Percentiles rank a stretch among this genome's conserved stretches.
phyloP scores from a whole-genome alignment of 2,797 vertebrate genomes.

The Coccyzus lansbergi region DNA sequence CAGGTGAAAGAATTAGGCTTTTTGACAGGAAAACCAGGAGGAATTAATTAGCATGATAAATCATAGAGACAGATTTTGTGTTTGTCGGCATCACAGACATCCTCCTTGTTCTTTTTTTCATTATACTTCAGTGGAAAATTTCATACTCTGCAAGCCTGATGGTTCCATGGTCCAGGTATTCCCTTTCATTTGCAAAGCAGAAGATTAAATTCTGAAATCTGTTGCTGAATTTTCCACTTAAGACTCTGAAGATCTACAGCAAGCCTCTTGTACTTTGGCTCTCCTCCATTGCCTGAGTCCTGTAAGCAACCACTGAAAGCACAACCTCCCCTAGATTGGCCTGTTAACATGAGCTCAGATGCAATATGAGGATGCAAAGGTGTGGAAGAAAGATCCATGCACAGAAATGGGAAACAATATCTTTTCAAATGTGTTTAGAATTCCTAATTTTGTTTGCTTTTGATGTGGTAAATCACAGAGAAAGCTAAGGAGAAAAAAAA shows the following conservation, averaged over 20 bases:
- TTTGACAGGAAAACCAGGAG: background rate
- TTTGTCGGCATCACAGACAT: background rate
- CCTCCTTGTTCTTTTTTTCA: background rate
- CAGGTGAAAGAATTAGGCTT: background rate
- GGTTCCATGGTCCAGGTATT: background rate
- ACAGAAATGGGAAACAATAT: background rate
- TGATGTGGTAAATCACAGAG: background rate
- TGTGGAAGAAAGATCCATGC: background rate
- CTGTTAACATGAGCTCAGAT: background rate
- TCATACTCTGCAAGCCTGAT: background rate
- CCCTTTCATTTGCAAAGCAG: background rate
- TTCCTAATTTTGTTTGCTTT: background rate
- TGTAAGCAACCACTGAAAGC: background rate
- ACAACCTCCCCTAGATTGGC: background rate
- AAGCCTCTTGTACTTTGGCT: background rate
- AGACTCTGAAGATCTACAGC: background rate
- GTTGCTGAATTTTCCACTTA: background rate
- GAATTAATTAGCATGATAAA: background rate
- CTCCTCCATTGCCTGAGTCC: background rate
- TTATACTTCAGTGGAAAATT: background rate
- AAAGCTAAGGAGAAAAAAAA: background rate
- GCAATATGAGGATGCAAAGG: background rate
- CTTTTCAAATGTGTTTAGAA: background rate
- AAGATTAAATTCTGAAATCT: background rate
- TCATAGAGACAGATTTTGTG: background rate